phyloP scores from a whole-genome alignment of 1,140 invertebrate genomes.

The Ylistrum balloti region DNA sequence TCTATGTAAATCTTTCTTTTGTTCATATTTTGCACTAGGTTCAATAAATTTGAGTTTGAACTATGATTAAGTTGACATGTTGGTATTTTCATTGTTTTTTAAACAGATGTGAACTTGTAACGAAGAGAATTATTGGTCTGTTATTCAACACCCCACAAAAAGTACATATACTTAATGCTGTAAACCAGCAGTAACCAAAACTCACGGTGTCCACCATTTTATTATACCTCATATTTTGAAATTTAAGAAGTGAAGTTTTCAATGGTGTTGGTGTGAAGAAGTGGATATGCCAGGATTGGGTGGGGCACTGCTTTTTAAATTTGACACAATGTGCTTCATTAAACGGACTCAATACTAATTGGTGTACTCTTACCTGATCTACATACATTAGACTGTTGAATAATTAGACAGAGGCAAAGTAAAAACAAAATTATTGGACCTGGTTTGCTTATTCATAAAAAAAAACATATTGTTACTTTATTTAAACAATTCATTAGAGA shows the following conservation, averaged over 20 bases:
- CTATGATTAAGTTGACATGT: too few relatives aligned
- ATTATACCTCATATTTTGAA: too few relatives aligned
- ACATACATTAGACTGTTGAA: neutral
- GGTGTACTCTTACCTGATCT: neutral
- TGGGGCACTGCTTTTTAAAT: neutral
- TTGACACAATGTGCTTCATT: neutral
- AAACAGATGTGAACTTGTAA: too few relatives aligned
- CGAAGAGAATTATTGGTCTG: too few relatives aligned
- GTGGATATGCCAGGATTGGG: neutral
- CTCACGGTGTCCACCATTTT: neutral
- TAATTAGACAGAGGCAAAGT: neutral
- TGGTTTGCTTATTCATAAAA: neutral
- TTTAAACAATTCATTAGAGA: constrained; percentile 1
- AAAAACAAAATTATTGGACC: constrained; percentile 8
- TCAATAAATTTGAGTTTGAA: too few relatives aligned
- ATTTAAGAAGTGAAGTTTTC: neutral
- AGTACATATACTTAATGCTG: too few relatives aligned
- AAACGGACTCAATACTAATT: neutral
- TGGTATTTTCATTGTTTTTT: too few relatives aligned
- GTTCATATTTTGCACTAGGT: too few relatives aligned
- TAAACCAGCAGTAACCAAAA: too few relatives aligned
- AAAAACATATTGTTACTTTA: neutral
- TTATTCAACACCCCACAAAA: too few relatives aligned
- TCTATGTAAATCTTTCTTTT: too few relatives aligned
- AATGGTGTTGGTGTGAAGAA: neutral